Percentiles rank a stretch among this genome's conserved stretches.
Evolutionary conservation across 2,113 vertebrate species (phyloP).

Genomic region (Centrocercus urophasianus): DNA sequence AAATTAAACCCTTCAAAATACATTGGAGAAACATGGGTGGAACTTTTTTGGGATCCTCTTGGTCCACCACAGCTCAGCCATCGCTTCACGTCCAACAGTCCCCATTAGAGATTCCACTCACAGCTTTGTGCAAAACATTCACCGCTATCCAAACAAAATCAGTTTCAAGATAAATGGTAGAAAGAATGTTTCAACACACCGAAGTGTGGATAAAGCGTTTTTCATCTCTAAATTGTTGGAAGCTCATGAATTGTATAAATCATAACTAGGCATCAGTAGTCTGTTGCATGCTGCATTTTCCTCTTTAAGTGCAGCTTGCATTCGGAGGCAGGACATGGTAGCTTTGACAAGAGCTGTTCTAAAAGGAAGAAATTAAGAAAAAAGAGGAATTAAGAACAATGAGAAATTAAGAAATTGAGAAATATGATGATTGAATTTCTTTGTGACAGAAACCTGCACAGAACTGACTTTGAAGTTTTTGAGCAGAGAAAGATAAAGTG

Average conservation of each 20-base stretch:
- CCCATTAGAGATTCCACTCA: constrained; percentile 37
- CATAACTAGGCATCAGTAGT: constrained; percentile 21
- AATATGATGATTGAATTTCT: neutral
- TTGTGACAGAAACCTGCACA: neutral
- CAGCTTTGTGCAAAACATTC: neutral
- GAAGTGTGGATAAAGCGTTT: constrained; percentile 59
- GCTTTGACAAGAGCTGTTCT: neutral
- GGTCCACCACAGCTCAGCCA: neutral
- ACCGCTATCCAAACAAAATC: constrained; percentile 39
- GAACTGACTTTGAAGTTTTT: neutral
- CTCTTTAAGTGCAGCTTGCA: neutral
- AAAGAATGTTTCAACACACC: constrained; percentile 36
- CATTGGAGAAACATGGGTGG: neutral
- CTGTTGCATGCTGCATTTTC: constrained; percentile 18
- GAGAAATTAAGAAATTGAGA: neutral
- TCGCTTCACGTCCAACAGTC: neutral
- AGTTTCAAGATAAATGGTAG: constrained; percentile 32
- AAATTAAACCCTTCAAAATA: neutral
- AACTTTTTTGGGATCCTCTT: neutral
- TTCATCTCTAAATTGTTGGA: constrained; percentile 54
- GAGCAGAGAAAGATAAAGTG: neutral
- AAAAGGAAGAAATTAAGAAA: neutral
- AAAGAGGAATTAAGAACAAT: neutral
- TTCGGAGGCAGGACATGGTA: neutral
- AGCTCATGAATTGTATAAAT: constrained; percentile 41